Conservation (phyloP, 2,888 invertebrate species). For the Tethea ocularis region DNA sequence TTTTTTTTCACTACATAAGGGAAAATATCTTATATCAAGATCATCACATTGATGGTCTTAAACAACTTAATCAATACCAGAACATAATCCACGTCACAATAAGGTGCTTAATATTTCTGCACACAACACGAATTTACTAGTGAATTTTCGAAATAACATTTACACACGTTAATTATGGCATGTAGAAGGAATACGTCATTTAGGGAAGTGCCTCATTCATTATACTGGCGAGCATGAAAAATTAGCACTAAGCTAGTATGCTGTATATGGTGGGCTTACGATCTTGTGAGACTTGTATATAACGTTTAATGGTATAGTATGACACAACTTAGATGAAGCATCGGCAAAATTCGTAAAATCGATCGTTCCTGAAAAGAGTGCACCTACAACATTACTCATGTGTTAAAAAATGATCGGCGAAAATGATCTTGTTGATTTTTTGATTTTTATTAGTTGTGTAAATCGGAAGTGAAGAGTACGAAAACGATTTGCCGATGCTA, state of each 20-base stretch:
- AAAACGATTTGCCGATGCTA: no score
- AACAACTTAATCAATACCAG: constrained; percentile 10
- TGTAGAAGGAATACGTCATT: constrained; percentile 36
- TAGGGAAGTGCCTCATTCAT: constrained; percentile 47
- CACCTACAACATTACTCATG: no score
- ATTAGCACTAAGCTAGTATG: neutral
- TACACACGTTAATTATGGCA: constrained; percentile 60
- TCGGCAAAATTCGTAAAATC: no score
- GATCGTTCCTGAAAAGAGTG: no score
- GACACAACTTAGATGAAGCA: no score
- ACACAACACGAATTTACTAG: constrained; percentile 76
- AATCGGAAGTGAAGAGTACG: no score
- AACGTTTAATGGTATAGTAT: no score
- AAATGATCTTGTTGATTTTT: no score
- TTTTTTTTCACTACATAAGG: neutral
- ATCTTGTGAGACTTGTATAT: no score
- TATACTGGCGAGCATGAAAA: constrained; percentile 20
- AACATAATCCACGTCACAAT: constrained; percentile 29
- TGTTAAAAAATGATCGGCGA: no score
- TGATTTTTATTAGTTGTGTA: no score
- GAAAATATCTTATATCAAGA: neutral
- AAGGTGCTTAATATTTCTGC: constrained; percentile 56
- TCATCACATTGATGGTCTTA: neutral
- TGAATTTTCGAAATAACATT: constrained; percentile 62
- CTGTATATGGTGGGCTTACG: no score